Evolutionary conservation across 2,113 vertebrate genomes (phyloP), one percentile per base, ranked within the genome.

Genomic region (Triplophysa tibetana): DNA sequence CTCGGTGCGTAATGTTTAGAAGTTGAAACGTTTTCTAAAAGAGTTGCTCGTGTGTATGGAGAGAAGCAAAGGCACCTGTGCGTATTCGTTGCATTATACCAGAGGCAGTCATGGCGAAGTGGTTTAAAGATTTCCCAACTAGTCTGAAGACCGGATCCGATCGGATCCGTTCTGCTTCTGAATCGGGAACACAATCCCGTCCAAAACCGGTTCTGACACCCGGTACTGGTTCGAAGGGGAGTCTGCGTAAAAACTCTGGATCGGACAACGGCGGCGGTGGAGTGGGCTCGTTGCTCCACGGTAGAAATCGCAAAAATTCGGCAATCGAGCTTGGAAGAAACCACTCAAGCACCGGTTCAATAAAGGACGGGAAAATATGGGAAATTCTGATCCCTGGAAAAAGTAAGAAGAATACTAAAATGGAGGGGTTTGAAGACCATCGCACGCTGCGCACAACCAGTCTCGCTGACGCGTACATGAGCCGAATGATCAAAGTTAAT

Each of bases 401-500:
- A 89, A 89, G 94, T 85, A 90, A 95, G 24, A 98, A 98, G 86
- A 98, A 93, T 81, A 94, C 94, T 0, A 91, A 94, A 68, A 85
- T 74, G 13, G 89, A 96, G 1, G 87, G 84, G 0, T 7, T 91
- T 0, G 95, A 96, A 73, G 96, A 95, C 54, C 91, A 91, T 83
- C 72, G 87, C 41, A 68, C 88, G 87, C 84, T 87, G 24, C 89
- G 89, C 82, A 92, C 88, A 50, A 87, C 90, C 33, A 89, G 87
- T 88, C 85, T 92, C 87, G 94, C 93, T 14, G 92, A 95, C 78
- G 93, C 94, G n/a, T 98, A 96, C 90, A 96, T 95, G 87, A 97
- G 92, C 92, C 93, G 97, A 76, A 95, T 99, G 88, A 98, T 99
- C 88, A 98, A 97, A 84, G 94, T 99, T 89, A 96, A 99, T 43